These are phyloP conservation scores for Epinephelus moara DNA, from an alignment of 2,113 vertebrate species.

Conservation along the genomic window DNA sequence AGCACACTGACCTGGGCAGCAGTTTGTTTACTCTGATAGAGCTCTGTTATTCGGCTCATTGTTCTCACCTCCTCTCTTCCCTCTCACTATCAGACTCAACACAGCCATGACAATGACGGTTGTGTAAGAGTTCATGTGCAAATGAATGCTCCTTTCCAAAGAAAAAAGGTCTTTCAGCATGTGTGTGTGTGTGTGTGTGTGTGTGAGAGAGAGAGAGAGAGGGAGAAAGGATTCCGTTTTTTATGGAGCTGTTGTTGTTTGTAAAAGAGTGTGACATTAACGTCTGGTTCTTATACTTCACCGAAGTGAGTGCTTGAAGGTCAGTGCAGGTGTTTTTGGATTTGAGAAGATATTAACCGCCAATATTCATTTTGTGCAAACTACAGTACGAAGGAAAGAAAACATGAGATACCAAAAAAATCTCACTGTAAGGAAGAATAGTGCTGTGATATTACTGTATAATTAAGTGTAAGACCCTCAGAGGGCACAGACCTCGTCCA, in stretches of 20 bases:
- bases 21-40: constrained; percentile 73
- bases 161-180: constrained; percentile 35
- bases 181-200: constrained; percentile 14
- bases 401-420: neutral
- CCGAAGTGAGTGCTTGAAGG: constrained; percentile 4
- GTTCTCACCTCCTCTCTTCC: constrained; percentile 63
- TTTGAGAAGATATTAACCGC: constrained; percentile 2
- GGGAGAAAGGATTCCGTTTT: constrained; percentile 22
- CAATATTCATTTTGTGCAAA: constrained; percentile 1
- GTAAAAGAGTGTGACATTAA: constrained; percentile 27
- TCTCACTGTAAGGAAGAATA: neutral
- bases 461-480: neutral
- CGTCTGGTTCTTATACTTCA: constrained; percentile 10
- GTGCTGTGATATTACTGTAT: neutral
- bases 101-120: constrained; percentile 55
- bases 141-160: constrained; percentile 55
- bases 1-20: constrained; percentile 48
- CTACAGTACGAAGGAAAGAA: neutral
- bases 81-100: constrained; percentile 50
- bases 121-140: constrained; percentile 70
- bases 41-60: constrained; percentile 64
- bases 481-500: too few species aligned
- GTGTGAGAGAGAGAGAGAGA: neutral
- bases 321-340: constrained; percentile 13
- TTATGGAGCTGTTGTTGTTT: constrained; percentile 38